These are phyloP conservation scores for Plectus sambesii DNA, from an alignment of 1,140 invertebrate genomes.

Conservation along the genomic window DNA sequence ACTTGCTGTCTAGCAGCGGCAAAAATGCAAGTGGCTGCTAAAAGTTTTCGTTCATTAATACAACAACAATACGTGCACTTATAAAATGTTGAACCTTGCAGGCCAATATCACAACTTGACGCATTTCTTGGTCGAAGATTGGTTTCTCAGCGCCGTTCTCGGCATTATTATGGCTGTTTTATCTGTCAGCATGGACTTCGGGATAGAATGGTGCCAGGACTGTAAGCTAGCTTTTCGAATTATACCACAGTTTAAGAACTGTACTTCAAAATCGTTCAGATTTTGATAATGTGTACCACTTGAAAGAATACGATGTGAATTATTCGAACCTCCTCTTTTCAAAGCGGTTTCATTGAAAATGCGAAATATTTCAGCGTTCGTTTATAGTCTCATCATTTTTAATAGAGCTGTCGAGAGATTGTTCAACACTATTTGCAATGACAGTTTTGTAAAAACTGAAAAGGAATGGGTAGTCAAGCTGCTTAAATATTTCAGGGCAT, in stretches of 20 bases:
- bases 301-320: conserved; percentile 4
- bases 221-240: conserved; percentile 18
- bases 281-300: conserved; percentile 1
- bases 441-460: too few relatives aligned
- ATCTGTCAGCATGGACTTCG: conserved; percentile 39
- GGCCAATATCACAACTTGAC: conserved; percentile 32
- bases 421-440: too few relatives aligned
- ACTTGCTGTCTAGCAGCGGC: too few relatives aligned
- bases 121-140: conserved; percentile 44
- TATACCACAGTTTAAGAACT: conserved; percentile 9
- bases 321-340: neutral
- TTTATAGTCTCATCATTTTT: conserved; percentile 35
- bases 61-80: too few relatives aligned
- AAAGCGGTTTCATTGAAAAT: too few relatives aligned
- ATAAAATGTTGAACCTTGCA: too few relatives aligned
- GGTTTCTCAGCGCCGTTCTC: conserved; percentile 39
- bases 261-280: conserved; percentile 1
- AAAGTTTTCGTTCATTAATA: too few relatives aligned
- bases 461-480: too few relatives aligned
- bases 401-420: conserved; percentile 29
- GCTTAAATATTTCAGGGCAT: too few relatives aligned
- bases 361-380: conserved; percentile 1
- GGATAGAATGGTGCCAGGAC: conserved; percentile 40
- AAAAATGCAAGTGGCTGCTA: too few relatives aligned
- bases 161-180: conserved; percentile 42